phyloP scores from a whole-genome alignment of 2,888 invertebrate species.

The Hydriomena furcata region DNA sequence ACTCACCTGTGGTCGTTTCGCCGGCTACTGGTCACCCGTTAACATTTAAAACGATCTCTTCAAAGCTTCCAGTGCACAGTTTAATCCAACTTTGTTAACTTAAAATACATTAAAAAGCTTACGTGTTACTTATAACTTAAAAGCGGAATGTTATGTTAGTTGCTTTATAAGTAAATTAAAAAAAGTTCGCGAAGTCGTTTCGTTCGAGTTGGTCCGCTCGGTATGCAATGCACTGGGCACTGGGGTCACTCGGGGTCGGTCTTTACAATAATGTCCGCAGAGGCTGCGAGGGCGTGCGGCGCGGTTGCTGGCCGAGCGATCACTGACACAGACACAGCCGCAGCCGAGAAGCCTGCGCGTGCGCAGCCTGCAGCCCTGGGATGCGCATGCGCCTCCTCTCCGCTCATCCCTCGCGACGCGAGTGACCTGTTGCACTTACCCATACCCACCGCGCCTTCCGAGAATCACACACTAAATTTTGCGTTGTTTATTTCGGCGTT shows the following conservation, averaged over 20 bases:
- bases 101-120: constrained; percentile 53
- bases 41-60: constrained; percentile 48
- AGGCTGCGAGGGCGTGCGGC: constrained; percentile 50
- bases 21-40: constrained; percentile 47
- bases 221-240: constrained; percentile 70
- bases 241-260: constrained; percentile 75
- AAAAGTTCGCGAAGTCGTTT: constrained; percentile 64
- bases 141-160: constrained; percentile 60
- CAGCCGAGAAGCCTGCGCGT: constrained; percentile 30
- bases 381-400: constrained; percentile 17
- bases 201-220: constrained; percentile 70
- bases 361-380: constrained; percentile 25
- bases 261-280: constrained; percentile 45
- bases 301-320: constrained; percentile 69
- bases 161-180: constrained; percentile 32
- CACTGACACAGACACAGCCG: constrained; percentile 47
- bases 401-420: constrained; percentile 46
- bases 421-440: constrained; percentile 43
- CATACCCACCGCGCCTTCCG: too few species aligned
- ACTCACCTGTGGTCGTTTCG: constrained; percentile 63
- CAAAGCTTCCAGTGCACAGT: constrained; percentile 53
- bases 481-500: constrained; percentile 46
- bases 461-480: constrained; percentile 61
- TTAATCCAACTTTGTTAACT: constrained; percentile 62
- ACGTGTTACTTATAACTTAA: constrained; percentile 56